Evolutionary conservation across 2,888 invertebrate genomes (phyloP).

Genomic region (Cynaeus angustus): DNA sequence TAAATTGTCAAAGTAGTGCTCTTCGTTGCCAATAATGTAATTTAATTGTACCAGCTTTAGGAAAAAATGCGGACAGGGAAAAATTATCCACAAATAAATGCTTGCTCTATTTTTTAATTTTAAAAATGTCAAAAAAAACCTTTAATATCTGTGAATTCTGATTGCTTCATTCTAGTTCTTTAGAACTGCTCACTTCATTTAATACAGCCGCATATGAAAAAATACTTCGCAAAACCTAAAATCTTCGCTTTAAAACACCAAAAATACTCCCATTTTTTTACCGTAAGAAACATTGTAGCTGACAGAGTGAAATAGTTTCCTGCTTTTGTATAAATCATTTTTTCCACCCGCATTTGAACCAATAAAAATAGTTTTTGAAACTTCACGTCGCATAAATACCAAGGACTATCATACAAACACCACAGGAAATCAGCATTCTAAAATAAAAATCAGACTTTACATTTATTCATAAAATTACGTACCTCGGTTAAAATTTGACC

Average conservation of each 20-base stretch:
- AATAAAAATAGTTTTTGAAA: constrained; percentile 16
- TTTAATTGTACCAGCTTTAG: too few relatives aligned
- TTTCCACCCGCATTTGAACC: constrained; percentile 1
- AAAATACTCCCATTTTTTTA: too few relatives aligned
- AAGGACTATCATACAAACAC: constrained; percentile 12
- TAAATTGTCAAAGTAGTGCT: too few relatives aligned
- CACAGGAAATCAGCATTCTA: constrained; percentile 24
- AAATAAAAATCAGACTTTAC: too few relatives aligned
- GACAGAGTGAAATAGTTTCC: constrained; percentile 15
- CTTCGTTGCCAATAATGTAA: too few relatives aligned
- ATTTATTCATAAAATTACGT: not conserved
- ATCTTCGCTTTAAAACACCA: not conserved
- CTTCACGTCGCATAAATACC: constrained; percentile 21
- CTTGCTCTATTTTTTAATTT: too few relatives aligned
- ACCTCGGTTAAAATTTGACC: constrained; percentile 27
- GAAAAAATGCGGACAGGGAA: too few relatives aligned
- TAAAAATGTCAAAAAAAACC: too few relatives aligned
- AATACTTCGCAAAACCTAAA: constrained; percentile 8
- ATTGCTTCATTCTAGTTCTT: too few relatives aligned
- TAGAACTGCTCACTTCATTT: not conserved
- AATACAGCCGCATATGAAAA: constrained; percentile 20
- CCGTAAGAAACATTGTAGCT: constrained; percentile 13
- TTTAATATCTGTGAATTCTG: too few relatives aligned
- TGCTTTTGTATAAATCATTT: constrained; percentile 9
- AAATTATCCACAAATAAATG: too few relatives aligned